Conservation (phyloP, 2,113 vertebrate species). For the Thinocorus orbignyianus region DNA sequence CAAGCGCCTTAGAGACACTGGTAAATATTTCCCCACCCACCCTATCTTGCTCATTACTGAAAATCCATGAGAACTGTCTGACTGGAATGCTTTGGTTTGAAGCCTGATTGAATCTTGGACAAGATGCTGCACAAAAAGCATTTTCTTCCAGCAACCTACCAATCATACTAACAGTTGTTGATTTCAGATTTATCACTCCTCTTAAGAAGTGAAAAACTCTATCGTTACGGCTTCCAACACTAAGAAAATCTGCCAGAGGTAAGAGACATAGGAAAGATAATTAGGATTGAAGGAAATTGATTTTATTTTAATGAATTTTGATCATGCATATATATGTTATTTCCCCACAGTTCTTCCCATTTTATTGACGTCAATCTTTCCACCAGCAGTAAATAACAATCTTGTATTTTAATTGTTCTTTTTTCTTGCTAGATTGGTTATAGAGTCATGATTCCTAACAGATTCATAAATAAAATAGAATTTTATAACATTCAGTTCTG, state of each 20-base stretch:
- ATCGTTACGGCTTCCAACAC: slow-evolving; percentile 17
- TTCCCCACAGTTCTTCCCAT: background rate
- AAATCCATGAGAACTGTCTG: slow-evolving; percentile 67
- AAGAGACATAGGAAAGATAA: slow-evolving; percentile 36
- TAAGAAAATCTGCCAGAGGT: slow-evolving; percentile 62
- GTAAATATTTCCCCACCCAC: slow-evolving; percentile 64
- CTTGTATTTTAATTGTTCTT: background rate
- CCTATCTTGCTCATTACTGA: slow-evolving; percentile 60
- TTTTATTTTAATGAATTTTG: background rate
- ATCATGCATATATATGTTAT: background rate
- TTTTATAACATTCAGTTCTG: slow-evolving; percentile 10
- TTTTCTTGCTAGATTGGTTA: background rate
- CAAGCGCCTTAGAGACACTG: slow-evolving; percentile 54
- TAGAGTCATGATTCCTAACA: background rate
- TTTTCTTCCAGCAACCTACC: slow-evolving; percentile 66
- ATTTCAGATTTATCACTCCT: slow-evolving; percentile 71
- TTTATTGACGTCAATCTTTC: background rate
- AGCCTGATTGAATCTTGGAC: slow-evolving; percentile 72
- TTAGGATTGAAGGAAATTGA: slow-evolving; percentile 11
- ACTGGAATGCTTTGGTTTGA: slow-evolving; percentile 72
- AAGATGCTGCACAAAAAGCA: slow-evolving; percentile 42
- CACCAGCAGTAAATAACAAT: background rate
- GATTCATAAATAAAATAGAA: slow-evolving; percentile 39
- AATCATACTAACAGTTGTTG: slow-evolving; percentile 69
- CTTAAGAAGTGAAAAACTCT: slow-evolving; percentile 55